Evolutionary conservation across 2,888 invertebrate genomes (phyloP), one percentile per base, ranked within the genome.

Genomic region (Microdon myrmicae): DNA sequence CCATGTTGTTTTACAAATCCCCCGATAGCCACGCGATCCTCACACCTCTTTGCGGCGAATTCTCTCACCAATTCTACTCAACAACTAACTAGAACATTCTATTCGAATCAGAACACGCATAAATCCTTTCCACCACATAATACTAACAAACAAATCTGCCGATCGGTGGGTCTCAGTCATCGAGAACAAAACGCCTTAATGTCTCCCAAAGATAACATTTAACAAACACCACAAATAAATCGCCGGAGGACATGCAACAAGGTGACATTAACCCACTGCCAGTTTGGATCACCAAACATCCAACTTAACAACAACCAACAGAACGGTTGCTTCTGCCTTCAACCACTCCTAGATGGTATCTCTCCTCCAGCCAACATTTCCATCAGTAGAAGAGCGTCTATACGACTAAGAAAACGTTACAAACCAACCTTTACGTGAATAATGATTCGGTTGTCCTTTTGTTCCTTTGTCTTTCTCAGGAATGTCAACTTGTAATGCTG

Each of bases 401-500:
- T 32, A 2, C 5, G 5, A 8, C 12, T 20, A 8, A 9, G 43
- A 49, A 41, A 41, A 55, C 7, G 19, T 34, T 13, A 14, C 16
- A 14, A 14, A 23, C 43, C 43, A 31, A 17, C 39, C 26, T 41
- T 43, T 43, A 9, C 23, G n/a, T 17, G 37, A 10, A 12, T 17
- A 16, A 29, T 20, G 26, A 23, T 58, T 64, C 56, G 49, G 48
- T 55, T 64, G n/a, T 43, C 64, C 49, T n/a, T 45, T 23, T 49
- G 39, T 32, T 38, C 14, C 22, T 32, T 51, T 41, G 31, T 32
- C 22, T 23, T 10, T n/a, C 39, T 8, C 64, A 79, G 79, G 75
- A 56, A 69, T 75, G 54, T 71, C 71, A 53, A 71, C 70, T 61
- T 80, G 80, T 70, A 76, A 77, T 49, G 71, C 71, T 67, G 79